Conservation (phyloP, 2,113 vertebrate species). For the Platichthys stellatus region DNA sequence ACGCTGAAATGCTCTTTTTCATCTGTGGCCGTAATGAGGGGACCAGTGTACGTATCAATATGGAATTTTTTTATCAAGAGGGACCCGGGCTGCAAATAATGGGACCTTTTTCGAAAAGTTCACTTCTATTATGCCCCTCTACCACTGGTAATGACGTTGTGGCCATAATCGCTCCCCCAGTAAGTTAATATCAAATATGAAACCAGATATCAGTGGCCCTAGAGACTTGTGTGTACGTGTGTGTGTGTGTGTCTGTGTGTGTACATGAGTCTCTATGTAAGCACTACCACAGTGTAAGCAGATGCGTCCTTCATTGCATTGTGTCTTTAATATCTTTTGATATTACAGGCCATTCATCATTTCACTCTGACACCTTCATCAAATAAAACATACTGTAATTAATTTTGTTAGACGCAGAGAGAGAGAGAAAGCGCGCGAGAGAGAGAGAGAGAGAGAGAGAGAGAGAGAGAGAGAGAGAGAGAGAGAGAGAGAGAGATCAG, state of each 20-base stretch:
- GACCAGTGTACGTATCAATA: constrained; percentile 78
- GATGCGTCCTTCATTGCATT: constrained; percentile 71
- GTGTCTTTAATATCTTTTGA: constrained; percentile 79
- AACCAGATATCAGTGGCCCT: constrained; percentile 74
- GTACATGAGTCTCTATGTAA: constrained; percentile 56
- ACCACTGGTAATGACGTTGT: constrained; percentile 82
- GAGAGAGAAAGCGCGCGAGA: background rate
- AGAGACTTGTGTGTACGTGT: constrained; percentile 65
- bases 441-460: constrained; percentile 28
- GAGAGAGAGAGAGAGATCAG: constrained; percentile 19
- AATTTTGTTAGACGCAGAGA: constrained; percentile 82
- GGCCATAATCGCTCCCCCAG: constrained; percentile 74
- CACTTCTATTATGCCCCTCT: constrained; percentile 82
- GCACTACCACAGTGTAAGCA: constrained; percentile 63
- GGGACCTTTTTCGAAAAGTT: constrained; percentile 83
- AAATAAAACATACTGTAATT: constrained; percentile 89
- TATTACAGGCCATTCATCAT: constrained; percentile 90
- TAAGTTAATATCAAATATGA: constrained; percentile 82
- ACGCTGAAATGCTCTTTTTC: constrained; percentile 80
- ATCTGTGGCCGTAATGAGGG: constrained; percentile 80
- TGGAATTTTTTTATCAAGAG: constrained; percentile 80
- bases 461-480: constrained; percentile 15
- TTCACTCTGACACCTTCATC: constrained; percentile 83
- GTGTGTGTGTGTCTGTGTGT: constrained; percentile 33
- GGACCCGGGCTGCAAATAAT: constrained; percentile 79